Evolutionary conservation across 2,888 invertebrate species (phyloP), one percentile per base, ranked within the genome.

Genomic region (Acrobasis suavella): DNA sequence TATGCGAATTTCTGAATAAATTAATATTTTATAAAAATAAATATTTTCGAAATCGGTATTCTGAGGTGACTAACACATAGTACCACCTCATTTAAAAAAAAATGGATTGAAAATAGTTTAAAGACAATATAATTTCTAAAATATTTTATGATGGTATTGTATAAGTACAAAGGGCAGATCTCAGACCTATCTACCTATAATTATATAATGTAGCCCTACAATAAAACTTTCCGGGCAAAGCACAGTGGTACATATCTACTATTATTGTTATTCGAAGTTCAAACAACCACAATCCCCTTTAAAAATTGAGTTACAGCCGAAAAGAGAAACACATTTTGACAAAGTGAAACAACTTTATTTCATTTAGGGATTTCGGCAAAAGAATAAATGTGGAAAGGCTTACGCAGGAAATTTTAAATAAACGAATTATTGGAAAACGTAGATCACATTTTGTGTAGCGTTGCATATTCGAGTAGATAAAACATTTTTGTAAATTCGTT

Each of bases 221-320:
- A 14, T 46, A 46, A 46, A 46, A 46, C 46, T 46, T 46, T 46
- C 7, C 7, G n/a, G n/a, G 46, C 46, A 12, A 6, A 14, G n/a
- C 46, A 46, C 14, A n/a, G 46, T 46, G n/a, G 46, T 14, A n/a
- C n/a, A n/a, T n/a, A 46, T 46, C 46, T 32, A 52, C 32, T 8
- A 52, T 17, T 52, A 32, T 52, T 32, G 32, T 52, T 51, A 22
- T 42, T 56, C 56, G 46, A 56, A 56, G 17, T 42, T 56, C 56
- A 56, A 56, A 56, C 22, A 42, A 42, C 56, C 56, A 56, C 56
- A 56, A 56, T 42, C 55, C 55, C 56, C 56, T 56, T 17, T 42
- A 46, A 46, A 56, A 56, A 56, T 42, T 56, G 1, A 42, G 42
- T n/a, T 42, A 5, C n/a, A n/a, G n/a, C n/a, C n/a, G n/a, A 42